Evolutionary conservation across 2,888 invertebrate species (phyloP).

Genomic region (Epinotia demarniana): DNA sequence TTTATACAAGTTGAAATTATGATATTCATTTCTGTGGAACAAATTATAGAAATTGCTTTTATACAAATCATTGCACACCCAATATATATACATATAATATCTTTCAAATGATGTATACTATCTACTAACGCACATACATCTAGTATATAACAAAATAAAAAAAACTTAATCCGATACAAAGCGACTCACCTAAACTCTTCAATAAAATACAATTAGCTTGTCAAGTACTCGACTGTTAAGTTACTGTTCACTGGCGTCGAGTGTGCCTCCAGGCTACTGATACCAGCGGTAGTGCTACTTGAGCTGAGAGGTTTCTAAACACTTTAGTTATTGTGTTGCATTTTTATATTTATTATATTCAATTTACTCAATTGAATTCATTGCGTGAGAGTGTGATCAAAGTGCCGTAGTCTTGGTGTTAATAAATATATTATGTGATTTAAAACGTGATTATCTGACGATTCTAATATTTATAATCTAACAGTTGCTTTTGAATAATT

Average conservation of each 20-base stretch:
- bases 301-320: conserved; percentile 32
- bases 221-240: conserved; percentile 13
- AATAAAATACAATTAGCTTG: conserved; percentile 25
- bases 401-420: background rate
- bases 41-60: no score
- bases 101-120: no score
- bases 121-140: no score
- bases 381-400: conserved; percentile 14
- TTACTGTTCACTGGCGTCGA: conserved; percentile 33
- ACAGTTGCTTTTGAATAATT: no score
- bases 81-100: no score
- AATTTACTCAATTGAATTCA: conserved; percentile 3
- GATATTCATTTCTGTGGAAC: no score
- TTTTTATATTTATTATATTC: conserved; percentile 15
- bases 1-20: no score
- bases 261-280: conserved; percentile 61
- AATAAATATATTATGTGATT: background rate
- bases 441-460: no score
- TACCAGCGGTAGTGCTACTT: conserved; percentile 47
- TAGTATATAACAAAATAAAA: background rate
- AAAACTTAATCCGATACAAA: background rate
- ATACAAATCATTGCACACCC: no score
- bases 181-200: background rate
- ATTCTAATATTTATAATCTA: no score
- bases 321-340: conserved; percentile 33